Percentiles rank a stretch among this genome's conserved stretches.
These are phyloP conservation scores for Parapristionchus giblindavisi DNA, from an alignment of 2,888 invertebrate genomes.

Conservation along the genomic window DNA sequence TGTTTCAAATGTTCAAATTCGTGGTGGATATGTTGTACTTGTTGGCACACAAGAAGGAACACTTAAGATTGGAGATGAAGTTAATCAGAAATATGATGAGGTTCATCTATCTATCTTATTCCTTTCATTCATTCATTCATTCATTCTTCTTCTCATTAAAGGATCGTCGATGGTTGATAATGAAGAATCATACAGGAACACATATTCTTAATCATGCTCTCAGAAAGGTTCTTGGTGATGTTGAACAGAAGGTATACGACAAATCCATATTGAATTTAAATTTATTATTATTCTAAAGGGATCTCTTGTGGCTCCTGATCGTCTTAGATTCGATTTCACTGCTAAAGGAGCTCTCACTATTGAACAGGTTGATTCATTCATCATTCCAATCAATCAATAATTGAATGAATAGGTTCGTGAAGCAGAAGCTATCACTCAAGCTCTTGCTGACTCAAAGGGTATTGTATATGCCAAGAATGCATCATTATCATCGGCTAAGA, in stretches of 20 bases:
- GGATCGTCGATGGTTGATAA: slow-evolving; percentile 85
- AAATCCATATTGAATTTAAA: too few species aligned
- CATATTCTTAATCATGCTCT: slow-evolving; percentile 94
- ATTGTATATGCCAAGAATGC: slow-evolving; percentile 88
- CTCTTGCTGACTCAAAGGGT: slow-evolving; percentile 81
- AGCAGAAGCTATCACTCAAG: slow-evolving; percentile 83
- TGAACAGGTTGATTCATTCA: slow-evolving; percentile 78
- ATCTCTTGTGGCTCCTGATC: slow-evolving; percentile 94
- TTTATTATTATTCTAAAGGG: too few species aligned
- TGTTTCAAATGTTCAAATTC: slow-evolving; percentile 78
- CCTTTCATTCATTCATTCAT: not conserved
- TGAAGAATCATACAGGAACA: slow-evolving; percentile 98
- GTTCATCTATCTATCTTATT: slow-evolving; percentile 58
- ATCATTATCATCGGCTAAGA: slow-evolving; percentile 84
- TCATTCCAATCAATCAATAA: not conserved
- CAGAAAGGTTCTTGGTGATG: slow-evolving; percentile 80
- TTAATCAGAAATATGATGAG: slow-evolving; percentile 84
- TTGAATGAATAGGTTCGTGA: slow-evolving; percentile 70
- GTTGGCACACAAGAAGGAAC: slow-evolving; percentile 86
- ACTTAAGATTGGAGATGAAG: slow-evolving; percentile 84
- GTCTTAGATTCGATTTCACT: slow-evolving; percentile 95
- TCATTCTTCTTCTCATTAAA: slow-evolving; percentile 56
- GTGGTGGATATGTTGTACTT: slow-evolving; percentile 94
- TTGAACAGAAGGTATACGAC: slow-evolving; percentile 59
- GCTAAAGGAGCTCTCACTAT: slow-evolving; percentile 88